These are phyloP conservation scores for Solenodon paradoxus DNA, from an alignment of 2,113 vertebrate species.

Conservation along the genomic window DNA sequence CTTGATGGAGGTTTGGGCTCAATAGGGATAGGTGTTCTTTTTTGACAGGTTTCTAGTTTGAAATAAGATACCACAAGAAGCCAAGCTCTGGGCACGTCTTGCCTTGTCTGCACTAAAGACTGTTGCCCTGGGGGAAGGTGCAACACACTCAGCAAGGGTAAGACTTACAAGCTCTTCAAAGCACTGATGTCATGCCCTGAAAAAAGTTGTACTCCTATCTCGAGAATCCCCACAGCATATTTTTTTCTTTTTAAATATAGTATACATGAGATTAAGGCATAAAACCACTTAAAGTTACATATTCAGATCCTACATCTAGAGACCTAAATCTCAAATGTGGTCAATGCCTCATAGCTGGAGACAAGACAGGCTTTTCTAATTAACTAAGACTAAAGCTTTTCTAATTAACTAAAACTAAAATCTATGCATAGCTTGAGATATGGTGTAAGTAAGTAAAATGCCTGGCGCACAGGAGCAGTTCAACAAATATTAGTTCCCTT, in stretches of 20 bases:
- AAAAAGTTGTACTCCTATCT: neutral
- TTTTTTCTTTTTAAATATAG: no score
- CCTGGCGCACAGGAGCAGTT: neutral
- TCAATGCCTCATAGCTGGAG: neutral
- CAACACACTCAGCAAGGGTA: neutral
- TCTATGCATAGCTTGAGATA: neutral
- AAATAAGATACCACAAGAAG: conserved; percentile 34
- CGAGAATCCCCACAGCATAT: neutral
- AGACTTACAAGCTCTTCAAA: conserved; percentile 6
- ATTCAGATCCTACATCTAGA: neutral
- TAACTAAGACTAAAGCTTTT: neutral
- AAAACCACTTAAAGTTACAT: neutral
- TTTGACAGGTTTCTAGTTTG: conserved; percentile 30
- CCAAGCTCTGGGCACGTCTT: neutral
- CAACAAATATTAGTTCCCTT: neutral
- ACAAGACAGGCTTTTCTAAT: neutral
- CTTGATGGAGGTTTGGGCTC: neutral
- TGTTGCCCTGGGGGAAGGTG: neutral
- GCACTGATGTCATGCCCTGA: neutral
- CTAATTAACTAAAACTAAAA: neutral
- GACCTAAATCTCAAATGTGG: neutral
- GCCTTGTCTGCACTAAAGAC: conserved; percentile 9
- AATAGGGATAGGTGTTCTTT: neutral
- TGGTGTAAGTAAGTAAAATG: neutral
- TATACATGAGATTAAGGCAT: neutral